These are phyloP conservation scores for Panurus biarmicus DNA, from an alignment of 2,113 vertebrate species.

Conservation along the genomic window DNA sequence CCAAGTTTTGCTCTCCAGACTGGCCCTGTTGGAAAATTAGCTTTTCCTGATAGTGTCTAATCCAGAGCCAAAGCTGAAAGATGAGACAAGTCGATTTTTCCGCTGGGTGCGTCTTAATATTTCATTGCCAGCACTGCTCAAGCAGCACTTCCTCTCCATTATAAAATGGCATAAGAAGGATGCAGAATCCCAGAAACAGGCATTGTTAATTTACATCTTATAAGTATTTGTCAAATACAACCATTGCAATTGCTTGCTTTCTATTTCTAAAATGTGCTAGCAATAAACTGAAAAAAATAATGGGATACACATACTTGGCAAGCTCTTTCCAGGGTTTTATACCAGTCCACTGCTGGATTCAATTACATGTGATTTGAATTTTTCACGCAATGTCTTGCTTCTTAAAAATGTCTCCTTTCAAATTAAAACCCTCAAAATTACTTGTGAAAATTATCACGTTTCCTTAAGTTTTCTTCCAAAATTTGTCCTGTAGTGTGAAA, in stretches of 20 bases:
- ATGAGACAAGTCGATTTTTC: not conserved
- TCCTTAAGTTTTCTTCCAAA: not conserved
- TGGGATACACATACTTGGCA: not conserved
- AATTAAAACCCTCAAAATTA: not conserved
- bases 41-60: not conserved
- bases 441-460: not conserved
- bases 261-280: not conserved
- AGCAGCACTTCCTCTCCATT: not conserved
- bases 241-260: not conserved
- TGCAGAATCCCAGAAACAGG: not conserved
- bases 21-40: not conserved
- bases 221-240: not conserved
- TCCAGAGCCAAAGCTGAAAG: not conserved
- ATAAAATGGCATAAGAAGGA: not conserved
- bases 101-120: rapidly evolving
- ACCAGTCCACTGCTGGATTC: not conserved
- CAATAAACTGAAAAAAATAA: not conserved
- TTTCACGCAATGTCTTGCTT: not conserved
- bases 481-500: not conserved
- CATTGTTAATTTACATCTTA: not conserved
- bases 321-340: not conserved
- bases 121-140: not conserved
- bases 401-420: not conserved
- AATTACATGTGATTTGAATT: not conserved
- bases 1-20: not conserved